Percentiles rank a stretch among this genome's conserved stretches.
These are phyloP conservation scores for Avahi laniger DNA, from an alignment of 2,797 vertebrate genomes.

Conservation along the genomic window DNA sequence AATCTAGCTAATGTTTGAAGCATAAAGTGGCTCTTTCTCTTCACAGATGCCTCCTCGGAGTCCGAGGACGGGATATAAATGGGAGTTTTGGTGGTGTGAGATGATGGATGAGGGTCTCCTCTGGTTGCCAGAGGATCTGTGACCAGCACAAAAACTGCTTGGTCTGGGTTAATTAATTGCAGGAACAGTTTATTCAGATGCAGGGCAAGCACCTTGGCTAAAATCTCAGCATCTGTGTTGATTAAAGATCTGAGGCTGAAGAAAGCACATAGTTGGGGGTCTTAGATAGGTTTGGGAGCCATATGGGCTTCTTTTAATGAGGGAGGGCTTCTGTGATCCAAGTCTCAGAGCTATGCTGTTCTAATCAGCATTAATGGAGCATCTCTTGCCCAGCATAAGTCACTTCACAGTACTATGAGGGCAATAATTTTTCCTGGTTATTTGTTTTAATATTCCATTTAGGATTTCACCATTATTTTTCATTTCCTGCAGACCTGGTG, in stretches of 20 bases:
- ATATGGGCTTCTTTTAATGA: slow-evolving; percentile 81
- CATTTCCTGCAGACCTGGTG: background rate
- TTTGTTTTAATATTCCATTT: slow-evolving; percentile 42
- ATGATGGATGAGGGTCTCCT: slow-evolving; percentile 80
- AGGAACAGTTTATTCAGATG: slow-evolving; percentile 79
- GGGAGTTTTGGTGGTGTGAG: slow-evolving; percentile 48
- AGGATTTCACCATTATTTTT: slow-evolving; percentile 3
- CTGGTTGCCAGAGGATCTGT: slow-evolving; percentile 74
- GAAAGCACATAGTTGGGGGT: slow-evolving; percentile 79
- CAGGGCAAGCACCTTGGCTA: slow-evolving; percentile 82
- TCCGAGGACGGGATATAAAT: slow-evolving; percentile 39
- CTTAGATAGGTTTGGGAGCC: slow-evolving; percentile 73
- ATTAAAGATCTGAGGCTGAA: slow-evolving; percentile 77
- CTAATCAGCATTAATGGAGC: slow-evolving; percentile 75
- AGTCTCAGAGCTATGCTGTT: slow-evolving; percentile 74
- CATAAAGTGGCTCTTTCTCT: slow-evolving; percentile 9
- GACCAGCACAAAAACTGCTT: slow-evolving; percentile 82
- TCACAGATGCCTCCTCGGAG: slow-evolving; percentile 39
- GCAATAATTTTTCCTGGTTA: slow-evolving; percentile 13
- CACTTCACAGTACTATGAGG: slow-evolving; percentile 13
- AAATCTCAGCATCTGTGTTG: slow-evolving; percentile 83
- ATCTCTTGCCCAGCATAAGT: slow-evolving; percentile 43
- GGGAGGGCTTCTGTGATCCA: slow-evolving; percentile 75
- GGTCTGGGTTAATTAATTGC: slow-evolving; percentile 81
- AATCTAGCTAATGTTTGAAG: slow-evolving; percentile 21